These are phyloP conservation scores for Vireo altiloquus DNA, from an alignment of 2,113 vertebrate species.

Conservation along the genomic window DNA sequence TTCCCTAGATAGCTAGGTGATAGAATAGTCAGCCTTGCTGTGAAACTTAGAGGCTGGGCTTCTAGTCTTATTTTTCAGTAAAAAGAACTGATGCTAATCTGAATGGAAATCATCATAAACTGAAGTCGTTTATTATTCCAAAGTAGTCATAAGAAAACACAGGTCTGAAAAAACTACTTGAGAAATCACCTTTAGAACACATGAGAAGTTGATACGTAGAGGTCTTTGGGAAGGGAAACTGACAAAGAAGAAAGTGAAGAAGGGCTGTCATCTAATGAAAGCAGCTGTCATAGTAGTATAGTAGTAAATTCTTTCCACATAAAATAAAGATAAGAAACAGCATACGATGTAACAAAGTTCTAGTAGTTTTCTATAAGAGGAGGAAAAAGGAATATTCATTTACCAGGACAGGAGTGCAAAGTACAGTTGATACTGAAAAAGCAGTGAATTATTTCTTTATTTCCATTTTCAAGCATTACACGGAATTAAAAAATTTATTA, in stretches of 20 bases:
- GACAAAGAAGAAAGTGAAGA: background rate
- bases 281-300: background rate
- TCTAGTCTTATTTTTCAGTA: background rate
- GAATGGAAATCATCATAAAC: background rate
- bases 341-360: background rate
- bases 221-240: background rate
- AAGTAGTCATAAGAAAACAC: background rate
- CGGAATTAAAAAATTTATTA: background rate
- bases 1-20: background rate
- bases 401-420: background rate
- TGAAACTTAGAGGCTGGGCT: background rate
- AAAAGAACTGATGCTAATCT: background rate
- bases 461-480: background rate
- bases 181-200: background rate
- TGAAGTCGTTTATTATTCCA: background rate
- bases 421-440: background rate
- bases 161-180: background rate
- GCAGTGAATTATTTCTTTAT: background rate
- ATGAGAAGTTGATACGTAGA: fast-evolving
- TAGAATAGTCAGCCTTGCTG: background rate
- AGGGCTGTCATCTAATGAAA: background rate
- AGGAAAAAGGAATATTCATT: background rate
- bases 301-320: background rate
- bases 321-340: background rate
- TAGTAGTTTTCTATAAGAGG: background rate